Evolutionary conservation across 2,113 vertebrate species (phyloP), one percentile per base, ranked within the genome.

Genomic region (Neolamprologus sp.): DNA sequence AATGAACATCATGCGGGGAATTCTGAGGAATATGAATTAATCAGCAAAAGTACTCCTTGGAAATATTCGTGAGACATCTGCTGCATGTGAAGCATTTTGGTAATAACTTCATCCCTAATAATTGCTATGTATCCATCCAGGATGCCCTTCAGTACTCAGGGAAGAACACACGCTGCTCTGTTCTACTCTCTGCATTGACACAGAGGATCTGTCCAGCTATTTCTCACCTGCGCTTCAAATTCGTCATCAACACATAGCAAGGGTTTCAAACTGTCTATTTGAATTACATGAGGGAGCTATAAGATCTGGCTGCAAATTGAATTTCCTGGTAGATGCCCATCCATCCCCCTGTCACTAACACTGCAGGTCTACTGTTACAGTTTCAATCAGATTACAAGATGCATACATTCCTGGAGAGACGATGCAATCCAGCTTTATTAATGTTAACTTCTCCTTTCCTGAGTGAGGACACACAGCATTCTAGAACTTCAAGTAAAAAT

Each of bases 191-290:
- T 4, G n/a, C 78, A 12, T 85, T 55, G 51, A 65, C 88, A 55
- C 58, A 9, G 2, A 33, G 53, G 83, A 88, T 55, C 86, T 14
- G 58, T 87, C 28, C 88, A 88, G 88, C 75, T 93, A 94, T 94
- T 95, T 95, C 91, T 93, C 95, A 95, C 94, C 92, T 89, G 45
- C 45, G 5, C 87, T 87, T 89, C 82, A 95, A 94, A 88, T 94
- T 93, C 93, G 88, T 95, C 93, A 94, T 90, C 83, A 49, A 16
- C 88, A 86, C 82, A 87, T 89, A 89, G 89, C 80, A 14, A 87
- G 47, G 80, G 55, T 85, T 89, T 92, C 55, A 86, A 93, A 88
- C 88, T 87, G 92, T 88, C 83, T 9, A 89, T 93, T 90, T 93
- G 87, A 93, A 92, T 94, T 91, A 91, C 93, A 86, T 16, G 47